A percentile compares a stretch with the other conserved stretches of the same genome.
phyloP scores from a whole-genome alignment of 92 coral and sea anemone genomes.

The Parazoanthus darwini region DNA sequence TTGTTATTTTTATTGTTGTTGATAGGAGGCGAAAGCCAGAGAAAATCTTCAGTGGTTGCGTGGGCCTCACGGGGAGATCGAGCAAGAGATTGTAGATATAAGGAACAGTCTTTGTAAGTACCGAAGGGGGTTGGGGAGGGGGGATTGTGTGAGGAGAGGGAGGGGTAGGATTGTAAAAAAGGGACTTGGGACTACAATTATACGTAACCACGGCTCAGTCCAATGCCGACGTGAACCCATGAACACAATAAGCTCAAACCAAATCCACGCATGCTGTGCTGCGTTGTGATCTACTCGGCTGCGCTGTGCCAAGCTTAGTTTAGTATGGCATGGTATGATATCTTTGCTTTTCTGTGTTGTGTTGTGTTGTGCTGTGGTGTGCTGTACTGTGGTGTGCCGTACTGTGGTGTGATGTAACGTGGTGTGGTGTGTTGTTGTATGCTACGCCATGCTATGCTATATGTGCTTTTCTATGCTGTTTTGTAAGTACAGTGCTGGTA shows the following conservation, averaged over 20 bases:
- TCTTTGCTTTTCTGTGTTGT: not conserved
- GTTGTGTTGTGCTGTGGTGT: not conserved
- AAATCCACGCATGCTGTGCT: not conserved
- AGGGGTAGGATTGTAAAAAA: no score
- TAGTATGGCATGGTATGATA: not conserved
- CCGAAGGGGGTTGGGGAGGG: not conserved
- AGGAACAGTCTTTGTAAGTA: conserved; percentile 66
- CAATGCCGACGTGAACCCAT: no score
- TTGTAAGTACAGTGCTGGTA: no score
- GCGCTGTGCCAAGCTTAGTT: not conserved
- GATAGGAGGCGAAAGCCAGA: conserved; percentile 57
- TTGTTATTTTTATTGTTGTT: not conserved
- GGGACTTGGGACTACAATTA: no score
- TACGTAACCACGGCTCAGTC: no score
- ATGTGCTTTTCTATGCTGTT: no score
- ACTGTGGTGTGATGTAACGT: not conserved
- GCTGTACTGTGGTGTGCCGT: not conserved
- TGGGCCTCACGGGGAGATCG: conserved; percentile 62
- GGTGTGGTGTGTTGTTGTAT: not conserved
- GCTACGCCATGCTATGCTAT: not conserved
- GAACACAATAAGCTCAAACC: no score
- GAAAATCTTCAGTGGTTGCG: conserved; percentile 72
- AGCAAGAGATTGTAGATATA: conserved; percentile 64
- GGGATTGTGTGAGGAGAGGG: not conserved
- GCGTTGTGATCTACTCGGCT: not conserved